Conservation (phyloP, 2,888 invertebrate genomes). For the Drosophila ezoana region DNA sequence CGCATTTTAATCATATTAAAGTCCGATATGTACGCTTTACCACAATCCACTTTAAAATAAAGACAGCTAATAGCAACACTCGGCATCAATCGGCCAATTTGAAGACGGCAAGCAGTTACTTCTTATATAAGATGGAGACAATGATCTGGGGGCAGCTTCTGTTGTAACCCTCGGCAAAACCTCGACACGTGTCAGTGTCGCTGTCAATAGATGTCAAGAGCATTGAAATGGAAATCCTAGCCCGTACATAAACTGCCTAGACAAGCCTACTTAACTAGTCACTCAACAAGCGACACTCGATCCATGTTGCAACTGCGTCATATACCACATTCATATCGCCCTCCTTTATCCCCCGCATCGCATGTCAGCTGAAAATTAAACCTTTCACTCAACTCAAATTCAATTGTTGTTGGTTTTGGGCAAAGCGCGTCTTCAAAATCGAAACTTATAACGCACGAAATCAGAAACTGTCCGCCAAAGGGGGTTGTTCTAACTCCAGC, state of each 20-base stretch:
- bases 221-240: constrained; percentile 65
- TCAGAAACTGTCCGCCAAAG: constrained; percentile 57
- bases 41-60: constrained; percentile 34
- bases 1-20: constrained; percentile 15
- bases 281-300: constrained; percentile 59
- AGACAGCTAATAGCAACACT: constrained; percentile 16
- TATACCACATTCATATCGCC: constrained; percentile 1
- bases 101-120: constrained; percentile 44
- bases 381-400: constrained; percentile 74
- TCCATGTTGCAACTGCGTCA: constrained; percentile 54
- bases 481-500: constrained; percentile 12
- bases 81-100: constrained; percentile 45
- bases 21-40: background rate
- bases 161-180: constrained; percentile 47
- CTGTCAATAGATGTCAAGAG: constrained; percentile 70
- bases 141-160: background rate
- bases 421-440: constrained; percentile 49
- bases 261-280: constrained; percentile 71
- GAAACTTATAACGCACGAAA: constrained; percentile 68
- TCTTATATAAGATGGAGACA: background rate
- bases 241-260: constrained; percentile 64
- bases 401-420: constrained; percentile 51
- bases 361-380: constrained; percentile 73
- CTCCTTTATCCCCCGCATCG: constrained; percentile 30
- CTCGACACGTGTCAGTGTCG: constrained; percentile 79